These are phyloP conservation scores for Trinectes maculatus DNA, from an alignment of 2,113 vertebrate species.

Conservation along the genomic window DNA sequence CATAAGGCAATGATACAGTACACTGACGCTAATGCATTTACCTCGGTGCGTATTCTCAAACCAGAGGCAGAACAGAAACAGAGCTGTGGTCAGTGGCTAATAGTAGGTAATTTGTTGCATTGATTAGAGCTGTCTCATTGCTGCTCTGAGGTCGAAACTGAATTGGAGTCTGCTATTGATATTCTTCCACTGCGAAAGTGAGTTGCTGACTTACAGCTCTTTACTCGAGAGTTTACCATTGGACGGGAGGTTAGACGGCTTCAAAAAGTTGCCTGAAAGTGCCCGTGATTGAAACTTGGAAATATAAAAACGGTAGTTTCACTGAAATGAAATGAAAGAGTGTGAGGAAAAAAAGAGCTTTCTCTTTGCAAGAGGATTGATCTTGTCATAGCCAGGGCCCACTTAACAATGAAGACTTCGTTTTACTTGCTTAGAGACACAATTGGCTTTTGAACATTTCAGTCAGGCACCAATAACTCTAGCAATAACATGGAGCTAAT, in stretches of 20 bases:
- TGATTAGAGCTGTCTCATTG: slow-evolving; percentile 53
- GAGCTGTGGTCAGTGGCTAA: slow-evolving; percentile 47
- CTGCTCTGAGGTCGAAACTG: slow-evolving; percentile 38
- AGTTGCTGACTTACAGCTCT: slow-evolving; percentile 20
- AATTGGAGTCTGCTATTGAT: slow-evolving; percentile 41
- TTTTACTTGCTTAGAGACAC: not conserved
- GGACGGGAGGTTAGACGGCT: slow-evolving; percentile 21
- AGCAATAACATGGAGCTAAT: not conserved
- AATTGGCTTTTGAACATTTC: not conserved
- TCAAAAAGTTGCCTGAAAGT: slow-evolving; percentile 19
- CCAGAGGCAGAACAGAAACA: slow-evolving; percentile 19
- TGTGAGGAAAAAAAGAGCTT: slow-evolving; percentile 6
- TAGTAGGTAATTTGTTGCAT: slow-evolving; percentile 64
- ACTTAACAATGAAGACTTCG: not conserved
- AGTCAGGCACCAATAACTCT: not conserved
- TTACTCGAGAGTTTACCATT: slow-evolving; percentile 22
- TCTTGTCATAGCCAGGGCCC: not conserved
- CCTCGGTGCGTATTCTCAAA: slow-evolving; percentile 23
- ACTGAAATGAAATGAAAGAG: slow-evolving; percentile 25
- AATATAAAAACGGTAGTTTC: slow-evolving; percentile 5
- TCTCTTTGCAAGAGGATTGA: not conserved
- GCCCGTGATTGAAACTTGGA: slow-evolving; percentile 7
- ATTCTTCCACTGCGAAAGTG: slow-evolving; percentile 30
- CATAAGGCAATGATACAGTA: slow-evolving; percentile 30
- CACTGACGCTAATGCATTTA: slow-evolving; percentile 16